Evolutionary conservation across 2,888 invertebrate genomes (phyloP).

Genomic region (Ernsta delagoae): DNA sequence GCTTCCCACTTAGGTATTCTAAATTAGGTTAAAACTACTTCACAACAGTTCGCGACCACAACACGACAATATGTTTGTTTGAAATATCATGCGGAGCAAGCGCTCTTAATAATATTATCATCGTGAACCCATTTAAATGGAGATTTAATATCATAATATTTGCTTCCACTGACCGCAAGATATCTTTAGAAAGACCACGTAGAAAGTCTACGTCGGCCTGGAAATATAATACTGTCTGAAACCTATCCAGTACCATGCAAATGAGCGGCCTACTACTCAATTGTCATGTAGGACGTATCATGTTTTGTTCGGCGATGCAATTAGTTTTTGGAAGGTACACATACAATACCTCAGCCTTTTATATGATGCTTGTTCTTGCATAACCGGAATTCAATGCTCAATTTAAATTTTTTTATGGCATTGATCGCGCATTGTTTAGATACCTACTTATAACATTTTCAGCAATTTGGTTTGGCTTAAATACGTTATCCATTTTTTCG

Average conservation of each 20-base stretch:
- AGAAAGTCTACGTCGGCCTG: slow-evolving; percentile 32
- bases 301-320: slow-evolving; percentile 11
- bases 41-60: no score
- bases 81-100: no score
- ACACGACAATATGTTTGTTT: no score
- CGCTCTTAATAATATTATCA: no score
- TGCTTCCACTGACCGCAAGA: slow-evolving; percentile 25
- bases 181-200: slow-evolving; percentile 27
- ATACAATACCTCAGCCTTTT: slow-evolving; percentile 7
- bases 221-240: slow-evolving; percentile 33
- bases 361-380: slow-evolving; percentile 9
- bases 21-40: no score
- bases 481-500: no score
- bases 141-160: slow-evolving; percentile 10
- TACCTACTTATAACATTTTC: no score
- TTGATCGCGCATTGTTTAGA: slow-evolving; percentile 16
- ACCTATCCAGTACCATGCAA: slow-evolving; percentile 33
- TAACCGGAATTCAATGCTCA: slow-evolving; percentile 29
- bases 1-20: no score
- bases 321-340: slow-evolving; percentile 6
- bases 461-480: no score
- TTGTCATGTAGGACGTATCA: slow-evolving; percentile 33
- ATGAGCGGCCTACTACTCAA: slow-evolving; percentile 31
- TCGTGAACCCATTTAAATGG: not conserved
- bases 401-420: slow-evolving; percentile 18